Evolutionary conservation across 2,888 invertebrate species (phyloP).

Genomic region (Druceiella hillmani): DNA sequence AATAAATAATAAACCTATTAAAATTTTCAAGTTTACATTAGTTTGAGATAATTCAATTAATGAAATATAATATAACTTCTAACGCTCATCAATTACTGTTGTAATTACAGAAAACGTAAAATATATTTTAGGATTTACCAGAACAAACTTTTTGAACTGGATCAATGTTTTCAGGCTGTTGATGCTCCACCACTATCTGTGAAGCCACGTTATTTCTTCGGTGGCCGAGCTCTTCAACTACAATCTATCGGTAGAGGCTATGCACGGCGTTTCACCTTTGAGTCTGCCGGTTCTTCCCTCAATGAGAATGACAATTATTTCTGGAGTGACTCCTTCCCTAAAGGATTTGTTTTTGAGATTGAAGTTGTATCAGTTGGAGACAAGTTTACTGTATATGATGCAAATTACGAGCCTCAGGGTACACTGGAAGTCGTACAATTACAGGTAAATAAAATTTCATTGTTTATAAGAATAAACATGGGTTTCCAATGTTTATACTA

Average conservation of each 20-base stretch:
- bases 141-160: not conserved
- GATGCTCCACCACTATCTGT: constrained; percentile 42
- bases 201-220: constrained; percentile 56
- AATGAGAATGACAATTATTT: constrained; percentile 69
- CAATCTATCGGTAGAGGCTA: constrained; percentile 69
- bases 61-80: too few species aligned
- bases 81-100: too few species aligned
- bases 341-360: constrained; percentile 68
- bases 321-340: constrained; percentile 71
- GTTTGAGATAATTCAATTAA: too few species aligned
- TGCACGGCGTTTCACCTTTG: constrained; percentile 67
- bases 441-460: constrained; percentile 45
- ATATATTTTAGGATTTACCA: too few species aligned
- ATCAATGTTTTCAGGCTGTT: constrained; percentile 37
- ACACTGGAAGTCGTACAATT: constrained; percentile 60
- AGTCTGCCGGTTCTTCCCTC: constrained; percentile 53
- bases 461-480: constrained; percentile 5
- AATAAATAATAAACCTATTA: too few species aligned
- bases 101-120: too few species aligned
- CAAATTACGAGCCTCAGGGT: constrained; percentile 61
- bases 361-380: constrained; percentile 63
- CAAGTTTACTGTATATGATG: constrained; percentile 66
- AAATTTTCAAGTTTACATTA: too few species aligned
- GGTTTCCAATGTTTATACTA: not conserved
- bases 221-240: constrained; percentile 60